Evolutionary conservation across 2,888 invertebrate genomes (phyloP), one percentile per base, ranked within the genome.

Genomic region (Linnaemya vulpina): DNA sequence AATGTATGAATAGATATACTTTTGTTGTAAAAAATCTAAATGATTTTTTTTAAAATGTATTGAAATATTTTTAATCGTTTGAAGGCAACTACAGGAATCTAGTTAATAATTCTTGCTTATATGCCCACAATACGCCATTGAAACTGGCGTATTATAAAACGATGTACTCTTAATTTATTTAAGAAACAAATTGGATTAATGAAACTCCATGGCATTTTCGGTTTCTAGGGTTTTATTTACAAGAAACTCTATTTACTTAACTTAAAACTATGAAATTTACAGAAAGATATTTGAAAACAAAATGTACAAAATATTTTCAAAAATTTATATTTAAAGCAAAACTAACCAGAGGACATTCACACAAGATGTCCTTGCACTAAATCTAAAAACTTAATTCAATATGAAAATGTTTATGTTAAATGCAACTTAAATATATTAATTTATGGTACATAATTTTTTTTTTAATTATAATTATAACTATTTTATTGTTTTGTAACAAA

Each of bases 341-440:
- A 84, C 76, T 75, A 84, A 84, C 80, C 80, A 70, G 80, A 84
- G 70, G 79, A 15, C 62, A 74, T 25, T 30, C 13, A 43, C n/a
- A 22, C 5, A 1, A 74, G 35, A 62, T 35, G 17, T 22, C 17
- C 35, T 49, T 22, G 62, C 49, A 73, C n/a, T 53, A 53, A 40
- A 71, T 25, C 53, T 55, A 51, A 51, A 20, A 17, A 3, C 11
- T 67, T 30, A 15, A 25, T 25, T 74, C 51, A 49, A 11, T 20
- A 10, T n/a, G 49, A 43, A 43, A 43, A 2, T 43, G 3, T 13
- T 15, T 43, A 43, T 43, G 1, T 43, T 13, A 2, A 3, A 11
- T 3, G 3, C 3, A 43, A 43, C 11, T 43, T n/a, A 46, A n/a
- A n/a, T n/a, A 5, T n/a, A 46, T 46, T 46, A 30, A n/a, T n/a